These are phyloP conservation scores for human (Homo sapiens) DNA, from an alignment of 2,113 vertebrate species.

Conservation along the genomic window DNA sequence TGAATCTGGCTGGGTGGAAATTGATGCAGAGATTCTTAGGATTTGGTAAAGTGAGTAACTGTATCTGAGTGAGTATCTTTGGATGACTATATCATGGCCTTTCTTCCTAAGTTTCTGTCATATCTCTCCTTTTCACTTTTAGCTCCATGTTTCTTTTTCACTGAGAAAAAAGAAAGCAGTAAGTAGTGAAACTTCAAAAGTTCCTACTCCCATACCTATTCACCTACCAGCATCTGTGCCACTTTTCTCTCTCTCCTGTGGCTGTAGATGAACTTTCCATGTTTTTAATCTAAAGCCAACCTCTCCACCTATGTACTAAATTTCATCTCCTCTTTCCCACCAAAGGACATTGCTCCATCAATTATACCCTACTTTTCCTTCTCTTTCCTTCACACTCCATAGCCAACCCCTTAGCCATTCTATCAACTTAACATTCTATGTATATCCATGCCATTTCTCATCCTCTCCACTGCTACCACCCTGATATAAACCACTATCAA, in stretches of 20 bases:
- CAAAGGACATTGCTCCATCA: not conserved
- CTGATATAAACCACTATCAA: not conserved
- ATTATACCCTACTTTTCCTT: not conserved
- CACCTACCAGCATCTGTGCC: not conserved
- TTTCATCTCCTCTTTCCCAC: not conserved
- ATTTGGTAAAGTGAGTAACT: not conserved
- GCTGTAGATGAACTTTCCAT: not conserved
- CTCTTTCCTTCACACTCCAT: not conserved
- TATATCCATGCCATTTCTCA: not conserved
- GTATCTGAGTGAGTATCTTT: constrained; percentile 6
- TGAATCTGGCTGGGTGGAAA: not conserved
- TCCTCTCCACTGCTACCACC: not conserved
- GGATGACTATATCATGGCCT: not conserved
- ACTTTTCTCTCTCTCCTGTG: constrained; percentile 25
- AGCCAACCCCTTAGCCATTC: not conserved
- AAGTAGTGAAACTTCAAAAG: not conserved
- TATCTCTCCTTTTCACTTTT: not conserved
- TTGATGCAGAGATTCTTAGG: not conserved
- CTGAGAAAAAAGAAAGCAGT: constrained; percentile 1
- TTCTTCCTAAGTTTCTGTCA: not conserved
- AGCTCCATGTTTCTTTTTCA: not conserved
- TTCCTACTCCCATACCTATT: not conserved
- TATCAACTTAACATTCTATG: not conserved
- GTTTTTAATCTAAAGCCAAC: constrained; percentile 46
- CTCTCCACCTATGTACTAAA: constrained; percentile 13